Percentiles rank a stretch among this genome's conserved stretches.
These are phyloP conservation scores for Chaetops frenatus DNA, from an alignment of 2,113 vertebrate genomes.

Conservation along the genomic window DNA sequence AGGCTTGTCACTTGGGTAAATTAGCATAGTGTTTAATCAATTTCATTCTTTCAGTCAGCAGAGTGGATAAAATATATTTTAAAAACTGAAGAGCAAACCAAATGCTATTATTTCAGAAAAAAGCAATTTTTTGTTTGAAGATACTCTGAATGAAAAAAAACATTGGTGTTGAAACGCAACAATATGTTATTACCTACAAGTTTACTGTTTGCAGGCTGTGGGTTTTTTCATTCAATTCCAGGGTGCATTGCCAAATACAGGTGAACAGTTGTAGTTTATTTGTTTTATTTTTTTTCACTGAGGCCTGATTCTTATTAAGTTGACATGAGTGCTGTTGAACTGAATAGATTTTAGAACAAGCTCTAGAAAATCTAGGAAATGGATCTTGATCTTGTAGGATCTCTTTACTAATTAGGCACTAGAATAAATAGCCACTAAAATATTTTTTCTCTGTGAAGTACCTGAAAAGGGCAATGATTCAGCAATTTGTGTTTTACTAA, in stretches of 20 bases:
- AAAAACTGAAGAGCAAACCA: background rate
- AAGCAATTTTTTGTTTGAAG: background rate
- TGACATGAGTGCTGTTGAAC: background rate
- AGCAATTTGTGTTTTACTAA: background rate
- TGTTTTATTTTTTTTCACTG: background rate
- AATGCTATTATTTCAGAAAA: background rate
- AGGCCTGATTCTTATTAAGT: background rate
- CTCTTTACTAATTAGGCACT: background rate
- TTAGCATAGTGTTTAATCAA: background rate
- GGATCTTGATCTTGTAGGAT: background rate
- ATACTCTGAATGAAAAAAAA: background rate
- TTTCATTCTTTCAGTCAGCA: background rate
- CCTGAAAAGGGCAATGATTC: background rate
- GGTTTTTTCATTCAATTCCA: background rate
- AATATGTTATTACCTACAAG: background rate
- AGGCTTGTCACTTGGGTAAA: background rate
- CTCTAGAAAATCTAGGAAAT: background rate
- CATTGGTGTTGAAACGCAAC: background rate
- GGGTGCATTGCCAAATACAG: background rate
- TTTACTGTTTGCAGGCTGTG: background rate
- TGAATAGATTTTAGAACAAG: background rate
- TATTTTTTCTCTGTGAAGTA: background rate
- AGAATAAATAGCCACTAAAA: background rate
- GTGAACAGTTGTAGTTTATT: background rate
- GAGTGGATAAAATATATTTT: background rate